phyloP scores from a whole-genome alignment of 2,888 invertebrate species.

The Blastobasis lacticolella region DNA sequence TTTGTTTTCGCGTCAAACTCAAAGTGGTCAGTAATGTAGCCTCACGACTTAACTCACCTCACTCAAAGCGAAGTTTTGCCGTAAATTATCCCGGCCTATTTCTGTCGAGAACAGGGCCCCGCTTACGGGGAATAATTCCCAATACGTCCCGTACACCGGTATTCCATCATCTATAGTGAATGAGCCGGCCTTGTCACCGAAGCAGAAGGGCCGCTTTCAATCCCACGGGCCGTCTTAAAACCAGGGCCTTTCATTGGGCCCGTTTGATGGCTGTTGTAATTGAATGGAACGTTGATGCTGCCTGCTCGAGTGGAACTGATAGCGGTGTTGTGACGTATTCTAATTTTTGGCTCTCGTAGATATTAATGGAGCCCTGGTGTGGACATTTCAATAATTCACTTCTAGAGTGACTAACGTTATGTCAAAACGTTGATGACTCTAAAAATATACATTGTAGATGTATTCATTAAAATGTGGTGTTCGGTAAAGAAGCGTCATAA shows the following conservation, averaged over 20 bases:
- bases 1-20: no score
- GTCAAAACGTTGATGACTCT: no score
- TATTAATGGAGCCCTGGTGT: background rate
- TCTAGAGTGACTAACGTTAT: no score
- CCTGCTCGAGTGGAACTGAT: conserved; percentile 58
- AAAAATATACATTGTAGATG: no score
- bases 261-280: conserved; percentile 45
- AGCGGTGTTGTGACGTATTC: conserved; percentile 38
- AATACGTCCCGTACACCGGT: conserved; percentile 48
- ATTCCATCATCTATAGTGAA: conserved; percentile 59
- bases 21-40: no score
- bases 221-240: conserved; percentile 50
- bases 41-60: background rate
- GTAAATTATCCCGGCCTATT: conserved; percentile 29
- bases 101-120: conserved; percentile 41
- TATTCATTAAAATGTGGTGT: no score
- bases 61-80: conserved; percentile 11
- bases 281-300: conserved; percentile 59
- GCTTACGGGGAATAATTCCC: conserved; percentile 37
- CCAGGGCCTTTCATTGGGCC: conserved; percentile 58
- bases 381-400: no score
- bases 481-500: no score
- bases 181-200: conserved; percentile 41
- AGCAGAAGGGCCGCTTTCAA: conserved; percentile 46
- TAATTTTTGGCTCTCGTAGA: conserved; percentile 9